phyloP scores from a whole-genome alignment of 2,113 vertebrate genomes.

The Dipodomys ordii region DNA sequence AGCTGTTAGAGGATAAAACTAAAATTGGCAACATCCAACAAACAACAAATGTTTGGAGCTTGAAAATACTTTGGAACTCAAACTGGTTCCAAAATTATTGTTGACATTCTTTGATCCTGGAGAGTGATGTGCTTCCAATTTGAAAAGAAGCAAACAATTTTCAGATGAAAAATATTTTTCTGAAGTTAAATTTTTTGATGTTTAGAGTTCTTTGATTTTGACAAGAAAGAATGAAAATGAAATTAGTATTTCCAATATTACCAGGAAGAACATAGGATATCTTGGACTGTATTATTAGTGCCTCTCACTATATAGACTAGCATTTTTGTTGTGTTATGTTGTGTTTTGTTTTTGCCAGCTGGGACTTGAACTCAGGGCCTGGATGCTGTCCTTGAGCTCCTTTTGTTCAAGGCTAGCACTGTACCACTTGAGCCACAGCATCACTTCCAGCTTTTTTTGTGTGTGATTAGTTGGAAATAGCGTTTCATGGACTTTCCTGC shows the following conservation, averaged over 20 bases:
- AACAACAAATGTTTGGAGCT: background rate
- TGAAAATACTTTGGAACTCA: background rate
- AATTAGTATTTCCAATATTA: background rate
- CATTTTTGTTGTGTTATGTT: too few relatives aligned
- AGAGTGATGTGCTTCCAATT: background rate
- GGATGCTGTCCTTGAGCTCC: too few relatives aligned
- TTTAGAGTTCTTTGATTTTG: conserved; percentile 21
- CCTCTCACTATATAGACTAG: background rate
- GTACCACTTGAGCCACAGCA: too few relatives aligned
- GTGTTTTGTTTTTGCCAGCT: too few relatives aligned
- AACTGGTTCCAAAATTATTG: background rate
- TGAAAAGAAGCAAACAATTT: conserved; percentile 42
- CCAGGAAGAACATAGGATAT: background rate
- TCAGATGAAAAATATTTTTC: conserved; percentile 36
- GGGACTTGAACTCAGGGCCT: too few relatives aligned
- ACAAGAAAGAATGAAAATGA: conserved; percentile 19
- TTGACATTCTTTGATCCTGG: conserved; percentile 12
- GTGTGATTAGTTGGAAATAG: too few relatives aligned
- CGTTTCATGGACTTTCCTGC: too few relatives aligned
- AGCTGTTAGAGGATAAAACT: conserved; percentile 43
- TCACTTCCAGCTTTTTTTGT: too few relatives aligned
- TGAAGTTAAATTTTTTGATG: background rate
- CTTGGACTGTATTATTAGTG: background rate
- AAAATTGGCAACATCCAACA: conserved; percentile 8
- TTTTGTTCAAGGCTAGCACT: too few relatives aligned